phyloP scores from a whole-genome alignment of 2,888 invertebrate species.

The Erynnis tages region DNA sequence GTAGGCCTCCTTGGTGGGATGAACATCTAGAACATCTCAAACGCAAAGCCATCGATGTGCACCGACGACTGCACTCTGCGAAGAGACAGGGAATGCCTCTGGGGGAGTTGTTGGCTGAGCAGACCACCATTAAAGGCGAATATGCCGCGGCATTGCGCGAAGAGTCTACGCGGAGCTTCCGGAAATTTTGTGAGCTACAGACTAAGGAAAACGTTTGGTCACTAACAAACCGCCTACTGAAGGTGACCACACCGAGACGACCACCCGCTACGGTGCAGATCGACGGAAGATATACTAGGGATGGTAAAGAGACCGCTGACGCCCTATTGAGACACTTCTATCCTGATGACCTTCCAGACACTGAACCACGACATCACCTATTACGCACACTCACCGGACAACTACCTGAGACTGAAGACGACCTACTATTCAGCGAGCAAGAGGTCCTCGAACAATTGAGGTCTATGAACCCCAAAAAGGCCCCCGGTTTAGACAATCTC shows the following conservation, averaged over 20 bases:
- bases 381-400: neutral
- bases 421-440: conserved; percentile 11
- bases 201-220: conserved; percentile 33
- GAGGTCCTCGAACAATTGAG: neutral
- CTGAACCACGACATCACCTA: neutral
- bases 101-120: neutral
- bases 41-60: neutral
- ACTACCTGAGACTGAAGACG: neutral
- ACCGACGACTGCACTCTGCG: neutral
- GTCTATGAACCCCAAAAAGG: conserved; percentile 6
- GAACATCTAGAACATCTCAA: neutral
- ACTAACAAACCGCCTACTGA: conserved; percentile 29
- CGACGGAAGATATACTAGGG: conserved; percentile 13
- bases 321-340: conserved; percentile 29
- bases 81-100: neutral
- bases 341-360: conserved; percentile 27
- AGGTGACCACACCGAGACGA: conserved; percentile 3
- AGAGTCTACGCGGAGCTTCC: conserved; percentile 23
- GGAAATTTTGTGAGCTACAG: conserved; percentile 26
- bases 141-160: neutral
- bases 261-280: conserved; percentile 23
- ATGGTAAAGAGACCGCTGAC: conserved; percentile 15
- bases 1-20: conserved; percentile 1
- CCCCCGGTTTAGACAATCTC: conserved; percentile 34
- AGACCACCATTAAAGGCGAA: neutral